These are phyloP conservation scores for Hydrophis major DNA, from an alignment of 2,797 vertebrate species.

Conservation along the genomic window DNA sequence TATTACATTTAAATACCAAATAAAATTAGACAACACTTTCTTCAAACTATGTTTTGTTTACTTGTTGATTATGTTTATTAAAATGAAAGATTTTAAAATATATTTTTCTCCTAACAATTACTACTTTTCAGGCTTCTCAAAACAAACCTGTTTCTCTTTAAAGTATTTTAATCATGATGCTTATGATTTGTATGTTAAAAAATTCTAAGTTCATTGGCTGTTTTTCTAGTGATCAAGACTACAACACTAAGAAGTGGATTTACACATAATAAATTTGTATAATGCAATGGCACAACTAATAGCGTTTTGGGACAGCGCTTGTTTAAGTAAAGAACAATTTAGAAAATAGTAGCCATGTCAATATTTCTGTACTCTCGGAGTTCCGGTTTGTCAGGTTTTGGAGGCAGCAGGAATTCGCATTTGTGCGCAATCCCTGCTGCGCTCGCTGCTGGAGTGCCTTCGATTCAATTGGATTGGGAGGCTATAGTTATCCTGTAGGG, in stretches of 20 bases:
- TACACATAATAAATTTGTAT: background rate
- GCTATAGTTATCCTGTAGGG: no score
- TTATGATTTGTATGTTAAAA: background rate
- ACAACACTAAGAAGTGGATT: background rate
- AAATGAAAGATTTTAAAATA: constrained; percentile 72
- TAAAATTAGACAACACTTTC: constrained; percentile 72
- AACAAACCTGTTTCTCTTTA: constrained; percentile 39
- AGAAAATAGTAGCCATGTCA: background rate
- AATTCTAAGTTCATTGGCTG: background rate
- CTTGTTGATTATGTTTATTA: constrained; percentile 67
- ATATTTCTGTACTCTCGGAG: background rate
- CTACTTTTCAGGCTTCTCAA: constrained; percentile 62
- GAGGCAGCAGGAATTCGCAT: no score
- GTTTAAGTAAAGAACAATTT: background rate
- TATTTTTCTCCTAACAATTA: constrained; percentile 59
- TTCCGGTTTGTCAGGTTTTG: no score
- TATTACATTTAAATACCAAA: constrained; percentile 68
- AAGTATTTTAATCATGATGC: background rate
- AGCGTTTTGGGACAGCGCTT: background rate
- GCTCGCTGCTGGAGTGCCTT: no score
- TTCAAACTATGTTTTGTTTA: constrained; percentile 65
- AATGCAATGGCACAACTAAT: background rate
- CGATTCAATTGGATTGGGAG: no score
- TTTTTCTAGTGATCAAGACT: background rate
- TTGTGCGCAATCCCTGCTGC: no score